Evolutionary conservation across 2,113 vertebrate species (phyloP).

Genomic region (rat (Rattus norvegicus)): GRCr8 NC_086024.1:12164501-12165000

Average conservation of each 20-base stretch:
- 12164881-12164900: no score
- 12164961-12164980: neutral
- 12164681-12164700: neutral
- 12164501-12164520: no score
- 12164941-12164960: neutral
- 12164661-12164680: neutral
- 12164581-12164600: slow-evolving; percentile 18
- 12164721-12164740: neutral
- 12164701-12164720: neutral
- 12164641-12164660: neutral
- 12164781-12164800: neutral
- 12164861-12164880: no score
- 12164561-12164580: neutral
- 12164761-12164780: neutral
- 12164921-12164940: no score
- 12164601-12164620: neutral
- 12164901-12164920: no score
- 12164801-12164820: no score
- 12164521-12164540: neutral
- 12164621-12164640: neutral
- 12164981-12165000: neutral
- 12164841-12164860: no score
- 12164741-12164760: neutral
- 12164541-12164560: neutral
- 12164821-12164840: no score